phyloP scores from a whole-genome alignment of 2,797 vertebrate species.

The Staurois parvus region DNA sequence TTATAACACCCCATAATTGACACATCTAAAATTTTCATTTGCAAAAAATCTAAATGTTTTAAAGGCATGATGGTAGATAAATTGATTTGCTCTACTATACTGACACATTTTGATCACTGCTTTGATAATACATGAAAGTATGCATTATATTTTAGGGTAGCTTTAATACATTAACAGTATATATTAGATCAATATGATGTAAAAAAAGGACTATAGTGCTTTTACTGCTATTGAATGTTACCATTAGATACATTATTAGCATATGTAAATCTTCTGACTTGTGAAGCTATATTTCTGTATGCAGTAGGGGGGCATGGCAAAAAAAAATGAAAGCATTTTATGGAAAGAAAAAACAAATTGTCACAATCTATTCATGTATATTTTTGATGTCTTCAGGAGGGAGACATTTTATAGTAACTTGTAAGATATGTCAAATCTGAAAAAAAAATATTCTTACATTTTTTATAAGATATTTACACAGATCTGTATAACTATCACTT shows the following conservation, averaged over 20 bases:
- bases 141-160: constrained; percentile 53
- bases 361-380: constrained; percentile 49
- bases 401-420: constrained; percentile 59
- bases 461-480: constrained; percentile 58
- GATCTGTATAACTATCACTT: constrained; percentile 53
- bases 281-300: constrained; percentile 41
- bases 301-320: constrained; percentile 37
- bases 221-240: constrained; percentile 44
- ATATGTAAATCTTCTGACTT: constrained; percentile 32
- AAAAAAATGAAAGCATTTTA: constrained; percentile 30
- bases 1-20: too few relatives aligned
- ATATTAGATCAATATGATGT: constrained; percentile 30
- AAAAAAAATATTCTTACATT: constrained; percentile 57
- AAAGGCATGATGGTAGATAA: background rate
- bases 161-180: constrained; percentile 34
- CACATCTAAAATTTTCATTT: background rate
- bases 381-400: constrained; percentile 45
- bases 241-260: constrained; percentile 41
- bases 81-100: too few relatives aligned
- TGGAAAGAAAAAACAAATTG: constrained; percentile 19
- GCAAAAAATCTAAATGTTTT: background rate
- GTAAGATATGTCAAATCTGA: constrained; percentile 56
- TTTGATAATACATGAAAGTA: constrained; percentile 29
- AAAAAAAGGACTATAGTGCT: constrained; percentile 31
- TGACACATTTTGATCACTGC: background rate